Percentiles rank a stretch among this genome's conserved stretches.
Conservation (phyloP, 2,113 vertebrate genomes). For the Alligator mississippiensis region DNA sequence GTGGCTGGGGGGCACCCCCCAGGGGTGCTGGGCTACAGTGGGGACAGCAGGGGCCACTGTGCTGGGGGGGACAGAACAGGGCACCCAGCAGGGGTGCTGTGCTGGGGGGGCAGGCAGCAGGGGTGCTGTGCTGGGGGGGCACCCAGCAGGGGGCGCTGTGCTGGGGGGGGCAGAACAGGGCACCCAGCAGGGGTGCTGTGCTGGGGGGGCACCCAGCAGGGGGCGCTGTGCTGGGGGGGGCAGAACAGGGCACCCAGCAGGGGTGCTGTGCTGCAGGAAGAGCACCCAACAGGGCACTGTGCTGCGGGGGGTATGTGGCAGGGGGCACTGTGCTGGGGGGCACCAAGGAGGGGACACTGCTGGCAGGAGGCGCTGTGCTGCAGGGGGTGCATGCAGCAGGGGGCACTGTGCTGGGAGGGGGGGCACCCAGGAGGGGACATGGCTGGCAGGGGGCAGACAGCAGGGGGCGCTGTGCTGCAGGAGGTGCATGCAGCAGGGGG, state of each 20-base stretch:
- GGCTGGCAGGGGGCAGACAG: neutral
- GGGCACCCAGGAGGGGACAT: too few relatives aligned
- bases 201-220: fast-evolving
- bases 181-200: neutral
- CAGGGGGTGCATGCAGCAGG: too few relatives aligned
- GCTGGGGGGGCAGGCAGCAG: neutral
- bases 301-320: too few relatives aligned
- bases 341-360: too few relatives aligned
- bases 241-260: too few relatives aligned
- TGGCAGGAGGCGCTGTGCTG: too few relatives aligned
- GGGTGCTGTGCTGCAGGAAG: too few relatives aligned
- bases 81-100: neutral
- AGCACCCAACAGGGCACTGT: too few relatives aligned
- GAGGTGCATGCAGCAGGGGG: too few relatives aligned
- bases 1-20: neutral
- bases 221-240: neutral
- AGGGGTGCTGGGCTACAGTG: neutral
- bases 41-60: neutral
- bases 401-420: too few relatives aligned
- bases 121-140: neutral
- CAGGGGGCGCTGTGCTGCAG: neutral
- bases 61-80: neutral
- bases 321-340: too few relatives aligned
- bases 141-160: neutral
- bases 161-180: neutral